phyloP scores from a whole-genome alignment of 2,113 vertebrate genomes.

The Abramis brama region DNA sequence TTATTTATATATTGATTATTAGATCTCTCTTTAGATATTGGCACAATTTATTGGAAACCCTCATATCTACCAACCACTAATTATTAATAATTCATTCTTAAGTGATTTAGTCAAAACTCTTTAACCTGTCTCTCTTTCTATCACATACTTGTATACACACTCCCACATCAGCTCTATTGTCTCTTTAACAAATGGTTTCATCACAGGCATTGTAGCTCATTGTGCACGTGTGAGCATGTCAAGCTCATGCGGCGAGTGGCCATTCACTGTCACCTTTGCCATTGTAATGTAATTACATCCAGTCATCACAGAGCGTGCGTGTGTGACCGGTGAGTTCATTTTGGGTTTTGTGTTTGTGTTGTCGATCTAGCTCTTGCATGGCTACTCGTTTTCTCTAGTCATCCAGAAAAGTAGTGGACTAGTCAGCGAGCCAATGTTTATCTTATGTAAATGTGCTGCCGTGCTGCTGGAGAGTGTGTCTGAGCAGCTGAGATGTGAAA shows the following conservation, averaged over 20 bases:
- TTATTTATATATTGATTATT: too few relatives aligned
- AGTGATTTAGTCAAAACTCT: background rate
- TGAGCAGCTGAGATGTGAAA: background rate
- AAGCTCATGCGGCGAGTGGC: constrained; percentile 23
- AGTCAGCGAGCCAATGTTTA: constrained; percentile 49
- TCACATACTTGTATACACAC: constrained; percentile 47
- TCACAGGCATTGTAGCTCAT: constrained; percentile 11
- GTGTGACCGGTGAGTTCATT: constrained; percentile 1
- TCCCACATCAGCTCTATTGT: constrained; percentile 7
- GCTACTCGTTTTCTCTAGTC: constrained; percentile 19
- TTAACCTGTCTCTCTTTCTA: background rate
- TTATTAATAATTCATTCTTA: background rate
- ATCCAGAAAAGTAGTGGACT: constrained; percentile 28
- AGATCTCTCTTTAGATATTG: background rate
- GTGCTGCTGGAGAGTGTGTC: background rate
- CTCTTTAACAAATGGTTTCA: constrained; percentile 9
- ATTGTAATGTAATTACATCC: constrained; percentile 64
- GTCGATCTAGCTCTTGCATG: constrained; percentile 6
- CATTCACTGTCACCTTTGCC: constrained; percentile 45
- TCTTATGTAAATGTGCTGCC: constrained; percentile 45
- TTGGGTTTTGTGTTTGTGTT: constrained; percentile 34
- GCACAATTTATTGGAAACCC: background rate
- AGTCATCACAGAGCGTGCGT: constrained; percentile 36
- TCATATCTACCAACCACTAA: background rate
- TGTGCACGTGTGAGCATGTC: constrained; percentile 25